Base-by-base conservation (phyloP, 1,140 invertebrate species). In the Cryptotermes secundus region DNA sequence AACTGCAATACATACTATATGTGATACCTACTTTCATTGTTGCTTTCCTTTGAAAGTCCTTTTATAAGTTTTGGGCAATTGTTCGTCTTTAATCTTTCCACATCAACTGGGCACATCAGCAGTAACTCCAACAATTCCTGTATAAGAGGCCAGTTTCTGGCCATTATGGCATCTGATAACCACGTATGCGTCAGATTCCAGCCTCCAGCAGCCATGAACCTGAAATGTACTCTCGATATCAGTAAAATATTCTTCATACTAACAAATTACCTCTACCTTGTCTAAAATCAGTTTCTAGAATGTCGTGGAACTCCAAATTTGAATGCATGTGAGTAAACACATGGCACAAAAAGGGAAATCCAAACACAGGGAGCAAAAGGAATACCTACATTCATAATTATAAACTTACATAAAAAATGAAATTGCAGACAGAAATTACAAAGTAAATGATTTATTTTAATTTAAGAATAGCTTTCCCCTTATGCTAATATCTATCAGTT, bases 61-160 rank as follows among this genome's bases (percentile, higher is more conserved):
- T 98, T 98, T 34, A 99, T 95, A 59, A 97, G 90, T 90, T 97
- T 97, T 3, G 97, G 97, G 86, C 96, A 95, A 86, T 95, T 96
- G 89, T 98, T 98, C 86, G 96, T 94, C 89, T 97, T 98, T 34
- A 99, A 91, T 79, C 97, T 90, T 87, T 96, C 95, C 36, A 98
- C 94, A 88, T 96, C 96, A 59, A 98, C 96, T 31, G 97, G 97
- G 85, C 97, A 96, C 6, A 95, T 90, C 38, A 96, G 90, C 34
- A 98, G 91, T 6, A 99, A 91, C 88, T 95, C 95, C 45, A 98
- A 90, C 35, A 99, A 91, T 89, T 98, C 97, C 87, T 93, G 91
- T 24, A 98, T 94, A 34, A 99, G 90, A 34, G 96, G 93, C 93
- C 94, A 95, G 90, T 98, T 98, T 89, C 95, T 95, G 3, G 93